Conservation (phyloP, 1,140 invertebrate genomes). For the Achatina immaculata region DNA sequence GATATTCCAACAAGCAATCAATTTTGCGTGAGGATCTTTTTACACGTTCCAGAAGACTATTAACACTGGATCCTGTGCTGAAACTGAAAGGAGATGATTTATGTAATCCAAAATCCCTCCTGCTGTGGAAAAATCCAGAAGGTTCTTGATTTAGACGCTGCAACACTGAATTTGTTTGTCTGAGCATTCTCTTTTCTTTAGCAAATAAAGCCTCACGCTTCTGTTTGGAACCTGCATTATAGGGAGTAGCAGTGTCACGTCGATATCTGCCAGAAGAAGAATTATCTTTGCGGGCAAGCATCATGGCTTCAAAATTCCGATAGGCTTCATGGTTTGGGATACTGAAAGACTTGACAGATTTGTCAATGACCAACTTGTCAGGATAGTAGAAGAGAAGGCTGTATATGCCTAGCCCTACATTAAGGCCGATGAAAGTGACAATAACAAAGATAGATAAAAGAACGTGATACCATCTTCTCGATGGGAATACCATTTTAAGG, state of each 20-base stretch:
- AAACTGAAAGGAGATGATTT: not conserved
- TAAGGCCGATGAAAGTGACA: slow-evolving; percentile 35
- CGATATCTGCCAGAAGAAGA: not conserved
- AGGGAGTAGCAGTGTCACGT: not conserved
- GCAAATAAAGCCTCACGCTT: not conserved
- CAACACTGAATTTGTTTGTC: not conserved
- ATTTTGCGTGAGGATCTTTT: slow-evolving; percentile 31
- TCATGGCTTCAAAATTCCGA: slow-evolving; percentile 52
- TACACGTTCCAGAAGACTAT: not conserved
- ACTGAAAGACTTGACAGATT: slow-evolving; percentile 61
- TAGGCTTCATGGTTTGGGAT: slow-evolving; percentile 64
- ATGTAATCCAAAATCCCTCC: not conserved
- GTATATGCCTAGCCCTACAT: slow-evolving; percentile 50
- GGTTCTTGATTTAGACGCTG: not conserved
- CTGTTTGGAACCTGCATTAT: not conserved
- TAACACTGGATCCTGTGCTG: not conserved
- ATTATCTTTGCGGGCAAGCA: slow-evolving; percentile 49
- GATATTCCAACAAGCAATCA: slow-evolving; percentile 17
- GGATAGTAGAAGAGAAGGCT: slow-evolving; percentile 52
- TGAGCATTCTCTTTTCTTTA: not conserved
- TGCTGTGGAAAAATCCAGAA: not conserved
- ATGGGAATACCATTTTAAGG: slow-evolving; percentile 11
- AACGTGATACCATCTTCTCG: slow-evolving; percentile 37
- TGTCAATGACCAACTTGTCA: slow-evolving; percentile 55
- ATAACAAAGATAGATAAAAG: slow-evolving; percentile 44